phyloP scores from a whole-genome alignment of 2,797 vertebrate genomes.

The Craterocephalus amniculus region DNA sequence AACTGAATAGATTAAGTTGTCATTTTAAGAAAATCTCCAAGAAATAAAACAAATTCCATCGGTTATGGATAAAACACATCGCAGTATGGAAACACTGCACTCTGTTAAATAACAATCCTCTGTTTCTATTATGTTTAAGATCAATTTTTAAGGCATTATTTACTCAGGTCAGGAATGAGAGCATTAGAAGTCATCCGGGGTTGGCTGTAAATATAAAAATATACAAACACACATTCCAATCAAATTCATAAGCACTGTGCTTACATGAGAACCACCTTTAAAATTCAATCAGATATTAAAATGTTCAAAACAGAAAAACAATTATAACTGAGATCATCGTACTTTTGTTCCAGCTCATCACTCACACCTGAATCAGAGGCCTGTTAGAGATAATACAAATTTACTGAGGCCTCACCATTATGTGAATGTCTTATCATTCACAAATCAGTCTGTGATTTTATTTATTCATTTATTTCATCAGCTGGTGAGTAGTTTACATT shows the following conservation, averaged over 20 bases:
- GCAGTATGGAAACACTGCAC: no score
- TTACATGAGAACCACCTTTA: background rate
- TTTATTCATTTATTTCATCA: background rate
- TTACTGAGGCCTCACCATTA: background rate
- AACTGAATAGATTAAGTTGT: background rate
- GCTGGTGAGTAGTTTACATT: slow-evolving; percentile 6
- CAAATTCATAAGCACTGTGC: background rate
- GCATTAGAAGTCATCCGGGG: background rate
- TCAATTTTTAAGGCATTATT: background rate
- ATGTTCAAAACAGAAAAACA: background rate
- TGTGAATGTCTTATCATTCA: background rate
- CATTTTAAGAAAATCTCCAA: background rate
- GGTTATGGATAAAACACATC: no score
- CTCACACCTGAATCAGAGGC: background rate
- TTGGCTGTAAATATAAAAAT: background rate
- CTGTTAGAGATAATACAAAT: background rate
- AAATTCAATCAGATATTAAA: background rate
- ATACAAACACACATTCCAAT: background rate
- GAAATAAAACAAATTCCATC: background rate
- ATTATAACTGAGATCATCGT: background rate
- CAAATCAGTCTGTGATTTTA: no score
- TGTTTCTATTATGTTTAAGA: no score
- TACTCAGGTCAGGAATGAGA: background rate
- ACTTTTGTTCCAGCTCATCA: background rate
- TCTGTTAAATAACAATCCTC: no score